Percentiles rank a stretch among this genome's conserved stretches.
These are phyloP conservation scores for Alauda arvensis DNA, from an alignment of 2,797 vertebrate species.

Conservation along the genomic window DNA sequence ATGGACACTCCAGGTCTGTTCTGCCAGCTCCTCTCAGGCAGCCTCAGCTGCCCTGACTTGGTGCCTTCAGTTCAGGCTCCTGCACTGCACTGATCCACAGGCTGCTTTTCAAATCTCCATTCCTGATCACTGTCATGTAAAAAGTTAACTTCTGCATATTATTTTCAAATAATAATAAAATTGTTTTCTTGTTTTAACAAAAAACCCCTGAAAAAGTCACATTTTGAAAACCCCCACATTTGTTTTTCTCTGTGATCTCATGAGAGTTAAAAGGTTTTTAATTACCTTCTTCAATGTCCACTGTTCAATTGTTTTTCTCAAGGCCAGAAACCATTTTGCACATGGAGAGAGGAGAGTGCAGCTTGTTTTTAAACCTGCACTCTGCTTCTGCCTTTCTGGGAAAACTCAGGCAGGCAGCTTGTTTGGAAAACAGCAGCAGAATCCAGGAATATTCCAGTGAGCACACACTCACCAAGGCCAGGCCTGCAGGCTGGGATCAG, in stretches of 20 bases:
- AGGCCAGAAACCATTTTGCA: not conserved
- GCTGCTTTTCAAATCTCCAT: not conserved
- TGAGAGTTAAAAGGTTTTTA: not conserved
- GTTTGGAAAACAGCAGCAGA: not conserved
- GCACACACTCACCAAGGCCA: not conserved
- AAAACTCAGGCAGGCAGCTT: not conserved
- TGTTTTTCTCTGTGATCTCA: not conserved
- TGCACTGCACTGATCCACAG: not conserved
- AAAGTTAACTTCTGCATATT: not conserved
- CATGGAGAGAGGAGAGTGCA: not conserved
- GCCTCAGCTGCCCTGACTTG: not conserved
- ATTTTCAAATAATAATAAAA: not conserved
- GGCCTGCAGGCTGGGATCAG: not conserved
- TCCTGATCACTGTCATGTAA: not conserved
- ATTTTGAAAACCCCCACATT: not conserved
- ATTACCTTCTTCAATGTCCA: not conserved
- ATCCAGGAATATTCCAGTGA: not conserved
- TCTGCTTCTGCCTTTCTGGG: not conserved
- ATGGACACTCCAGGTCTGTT: not conserved
- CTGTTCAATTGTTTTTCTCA: not conserved
- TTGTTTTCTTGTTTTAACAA: not conserved
- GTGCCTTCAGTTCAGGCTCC: not conserved
- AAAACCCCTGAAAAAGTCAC: rapidly evolving
- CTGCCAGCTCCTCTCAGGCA: not conserved
- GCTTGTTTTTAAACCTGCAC: not conserved